A percentile compares a stretch with the other conserved stretches of the same genome.
Conservation (phyloP, 2,797 vertebrate genomes). For the Syncerus caffer region DNA sequence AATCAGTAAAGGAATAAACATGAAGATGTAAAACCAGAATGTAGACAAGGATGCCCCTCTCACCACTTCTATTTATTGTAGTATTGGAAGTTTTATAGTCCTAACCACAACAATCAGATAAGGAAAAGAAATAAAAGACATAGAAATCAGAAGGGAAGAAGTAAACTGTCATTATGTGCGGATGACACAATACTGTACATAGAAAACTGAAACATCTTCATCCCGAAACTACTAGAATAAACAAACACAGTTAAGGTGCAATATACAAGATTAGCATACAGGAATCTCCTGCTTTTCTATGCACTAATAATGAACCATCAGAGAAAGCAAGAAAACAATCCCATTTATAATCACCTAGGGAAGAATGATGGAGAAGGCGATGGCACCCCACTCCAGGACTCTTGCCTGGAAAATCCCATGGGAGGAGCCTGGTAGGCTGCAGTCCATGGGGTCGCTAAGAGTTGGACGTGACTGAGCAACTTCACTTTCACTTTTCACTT, state of each 20-base stretch:
- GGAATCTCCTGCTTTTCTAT: neutral
- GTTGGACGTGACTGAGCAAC: too few species aligned
- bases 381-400: too few species aligned
- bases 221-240: neutral
- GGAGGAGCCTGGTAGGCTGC: too few species aligned
- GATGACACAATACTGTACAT: neutral
- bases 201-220: neutral
- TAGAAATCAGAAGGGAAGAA: neutral
- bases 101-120: neutral
- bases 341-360: neutral
- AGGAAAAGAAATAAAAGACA: neutral
- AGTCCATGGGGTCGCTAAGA: too few species aligned
- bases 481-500: too few species aligned
- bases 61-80: neutral
- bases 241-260: neutral
- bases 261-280: neutral
- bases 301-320: neutral
- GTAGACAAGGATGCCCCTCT: neutral
- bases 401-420: too few species aligned
- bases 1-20: neutral
- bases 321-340: neutral
- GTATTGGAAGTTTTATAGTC: neutral
- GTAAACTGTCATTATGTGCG: neutral
- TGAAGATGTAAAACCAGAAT: neutral
- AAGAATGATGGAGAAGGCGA: rapidly evolving